phyloP scores from a whole-genome alignment of 2,797 vertebrate genomes.

The Macrochelys suwanniensis region DNA sequence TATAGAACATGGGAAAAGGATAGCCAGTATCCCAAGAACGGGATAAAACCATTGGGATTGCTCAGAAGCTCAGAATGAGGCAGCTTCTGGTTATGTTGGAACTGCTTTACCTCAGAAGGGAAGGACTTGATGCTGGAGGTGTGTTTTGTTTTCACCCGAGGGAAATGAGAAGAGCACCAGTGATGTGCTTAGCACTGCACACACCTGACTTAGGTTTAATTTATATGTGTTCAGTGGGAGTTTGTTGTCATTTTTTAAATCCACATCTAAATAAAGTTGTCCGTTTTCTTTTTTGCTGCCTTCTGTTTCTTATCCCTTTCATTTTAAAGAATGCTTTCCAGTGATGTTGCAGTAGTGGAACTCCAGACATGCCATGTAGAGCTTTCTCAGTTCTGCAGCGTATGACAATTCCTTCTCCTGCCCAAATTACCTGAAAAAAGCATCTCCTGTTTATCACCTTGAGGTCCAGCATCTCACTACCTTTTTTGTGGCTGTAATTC shows the following conservation, averaged over 20 bases:
- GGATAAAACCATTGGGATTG: not conserved
- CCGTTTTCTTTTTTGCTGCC: not conserved
- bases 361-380: not conserved
- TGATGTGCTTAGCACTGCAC: not conserved
- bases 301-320: not conserved
- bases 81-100: not conserved
- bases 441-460: slow-evolving; percentile 48
- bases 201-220: not conserved
- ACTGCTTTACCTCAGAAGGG: not conserved
- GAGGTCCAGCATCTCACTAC: slow-evolving; percentile 32
- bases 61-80: not conserved
- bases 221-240: not conserved
- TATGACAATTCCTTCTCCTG: not conserved
- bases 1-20: not conserved
- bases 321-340: not conserved
- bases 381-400: not conserved
- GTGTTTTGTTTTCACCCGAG: not conserved
- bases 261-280: not conserved
- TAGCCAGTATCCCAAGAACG: no score
- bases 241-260: not conserved
- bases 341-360: accelerated
- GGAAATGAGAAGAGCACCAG: not conserved
- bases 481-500: slow-evolving; percentile 67
- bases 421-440: slow-evolving; percentile 2
- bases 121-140: not conserved